A percentile compares a stretch with the other conserved stretches of the same genome.
Conservation (phyloP, 2,888 invertebrate species). For the Caenorhabditis drosophilae region DNA sequence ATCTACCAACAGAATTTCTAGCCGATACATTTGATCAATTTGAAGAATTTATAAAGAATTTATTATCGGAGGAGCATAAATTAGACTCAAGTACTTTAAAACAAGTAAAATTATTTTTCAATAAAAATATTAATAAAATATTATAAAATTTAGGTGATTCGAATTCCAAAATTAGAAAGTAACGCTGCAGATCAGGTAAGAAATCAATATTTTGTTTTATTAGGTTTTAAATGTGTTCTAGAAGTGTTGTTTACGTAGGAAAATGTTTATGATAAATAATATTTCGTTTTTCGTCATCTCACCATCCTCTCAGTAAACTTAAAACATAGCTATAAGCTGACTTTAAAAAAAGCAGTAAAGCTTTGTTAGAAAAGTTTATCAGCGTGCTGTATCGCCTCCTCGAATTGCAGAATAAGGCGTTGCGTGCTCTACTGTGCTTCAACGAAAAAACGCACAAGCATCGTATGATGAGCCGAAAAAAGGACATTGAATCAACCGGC, state of each 20-base stretch:
- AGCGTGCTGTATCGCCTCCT: too few species aligned
- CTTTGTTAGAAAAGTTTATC: too few species aligned
- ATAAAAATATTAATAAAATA: neutral
- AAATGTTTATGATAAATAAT: neutral
- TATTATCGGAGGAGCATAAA: constrained; percentile 39
- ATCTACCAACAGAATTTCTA: constrained; percentile 36
- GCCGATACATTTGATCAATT: constrained; percentile 43
- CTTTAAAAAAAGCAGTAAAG: too few species aligned
- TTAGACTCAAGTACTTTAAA: constrained; percentile 25
- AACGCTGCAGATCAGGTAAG: constrained; percentile 30
- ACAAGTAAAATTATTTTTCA: constrained; percentile 14
- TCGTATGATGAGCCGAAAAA: constrained; percentile 44
- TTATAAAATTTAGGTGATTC: constrained; percentile 26
- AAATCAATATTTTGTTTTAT: constrained; percentile 8
- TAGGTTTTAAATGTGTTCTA: neutral
- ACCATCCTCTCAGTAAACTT: constrained; percentile 1
- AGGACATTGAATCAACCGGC: constrained; percentile 21
- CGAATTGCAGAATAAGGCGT: constrained; percentile 45
- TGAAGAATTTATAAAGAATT: constrained; percentile 37
- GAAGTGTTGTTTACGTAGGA: neutral
- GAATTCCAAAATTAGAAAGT: constrained; percentile 31
- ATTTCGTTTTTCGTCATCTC: neutral
- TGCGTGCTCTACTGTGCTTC: constrained; percentile 46
- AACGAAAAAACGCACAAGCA: constrained; percentile 48
- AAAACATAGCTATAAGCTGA: too few species aligned